Evolutionary conservation across 1,140 invertebrate species (phyloP).

Genomic region (Cotesia vestalis): DNA sequence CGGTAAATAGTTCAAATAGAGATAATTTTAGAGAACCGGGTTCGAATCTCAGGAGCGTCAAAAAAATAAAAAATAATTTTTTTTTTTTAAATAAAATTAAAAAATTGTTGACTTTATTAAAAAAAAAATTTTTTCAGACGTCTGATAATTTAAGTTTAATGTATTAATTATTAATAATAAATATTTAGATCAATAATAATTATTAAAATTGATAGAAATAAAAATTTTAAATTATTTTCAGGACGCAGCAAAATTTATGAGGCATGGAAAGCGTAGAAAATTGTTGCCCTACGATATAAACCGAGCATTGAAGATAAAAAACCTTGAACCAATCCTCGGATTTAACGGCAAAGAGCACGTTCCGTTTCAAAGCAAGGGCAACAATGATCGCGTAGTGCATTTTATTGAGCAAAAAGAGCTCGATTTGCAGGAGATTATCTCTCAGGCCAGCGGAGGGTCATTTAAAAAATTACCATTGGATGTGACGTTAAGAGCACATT

Average conservation of each 20-base stretch:
- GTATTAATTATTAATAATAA: no score
- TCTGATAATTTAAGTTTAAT: no score
- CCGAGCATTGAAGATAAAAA: constrained; percentile 87
- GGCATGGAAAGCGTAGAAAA: constrained; percentile 87
- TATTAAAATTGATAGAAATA: constrained; percentile 26
- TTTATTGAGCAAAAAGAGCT: constrained; percentile 96
- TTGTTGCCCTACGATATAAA: constrained; percentile 86
- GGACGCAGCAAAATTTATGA: constrained; percentile 94
- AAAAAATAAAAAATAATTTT: no score
- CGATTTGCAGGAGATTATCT: constrained; percentile 87
- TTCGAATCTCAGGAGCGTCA: no score
- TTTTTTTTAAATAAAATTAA: no score
- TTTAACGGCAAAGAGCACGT: constrained; percentile 85
- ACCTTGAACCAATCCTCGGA: constrained; percentile 95
- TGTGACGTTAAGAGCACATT: constrained; percentile 88
- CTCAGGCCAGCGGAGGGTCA: constrained; percentile 65
- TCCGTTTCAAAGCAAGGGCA: constrained; percentile 95
- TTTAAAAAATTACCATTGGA: constrained; percentile 89
- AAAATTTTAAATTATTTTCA: constrained; percentile 59
- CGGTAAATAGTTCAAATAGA: no score
- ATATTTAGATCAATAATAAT: no score
- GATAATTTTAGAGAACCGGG: no score
- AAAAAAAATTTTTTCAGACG: no score
- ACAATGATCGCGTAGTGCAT: constrained; percentile 92
- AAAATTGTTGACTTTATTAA: no score